Evolutionary conservation across 2,888 invertebrate species (phyloP), one percentile per base, ranked within the genome.

Genomic region (Oegoconia quadripuncta): DNA sequence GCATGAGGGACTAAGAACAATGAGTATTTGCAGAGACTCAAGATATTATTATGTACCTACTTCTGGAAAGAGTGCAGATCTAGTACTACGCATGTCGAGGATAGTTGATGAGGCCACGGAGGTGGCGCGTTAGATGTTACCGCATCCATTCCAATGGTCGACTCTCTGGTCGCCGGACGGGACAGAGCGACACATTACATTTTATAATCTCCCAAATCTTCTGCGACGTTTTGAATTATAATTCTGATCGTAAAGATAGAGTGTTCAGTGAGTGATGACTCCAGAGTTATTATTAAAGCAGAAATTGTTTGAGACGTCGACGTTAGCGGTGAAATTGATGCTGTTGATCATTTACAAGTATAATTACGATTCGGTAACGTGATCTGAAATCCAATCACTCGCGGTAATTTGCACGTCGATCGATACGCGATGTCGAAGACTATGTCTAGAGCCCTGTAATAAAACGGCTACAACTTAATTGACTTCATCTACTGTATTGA

Each of bases 161-260:
- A n/a, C n/a, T n/a, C 17, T n/a, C 11, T 4, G n/a, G 28, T 8
- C 8, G 5, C 8, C 13, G 28, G 13, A 4, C 25, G 8, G 25
- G 6, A 4, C 25, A 3, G 25, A n/a, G 16, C n/a, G 28, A 7
- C 28, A 31, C 14, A 41, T 48, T 43, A 49, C 46, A 41, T 49
- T 50, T 53, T 46, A 52, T 46, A 42, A 51, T 49, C 51, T 45
- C 36, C 5, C 41, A 46, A 55, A 50, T 48, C 22, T 51, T 52
- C 6, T 7, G 39, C 20, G 33, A 45, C 45, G 26, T 46, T 50
- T 50, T 48, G 42, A 50, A 48, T 49, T 52, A 48, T 45, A 52
- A 55, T 48, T 43, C 41, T 29, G 35, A 52, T 52, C 48, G 40
- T 49, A 47, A 48, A 49, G 46, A 54, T 49, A 48, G 50, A 47